Conservation (phyloP, 2,113 vertebrate genomes). For the Aphyosemion australe region DNA sequence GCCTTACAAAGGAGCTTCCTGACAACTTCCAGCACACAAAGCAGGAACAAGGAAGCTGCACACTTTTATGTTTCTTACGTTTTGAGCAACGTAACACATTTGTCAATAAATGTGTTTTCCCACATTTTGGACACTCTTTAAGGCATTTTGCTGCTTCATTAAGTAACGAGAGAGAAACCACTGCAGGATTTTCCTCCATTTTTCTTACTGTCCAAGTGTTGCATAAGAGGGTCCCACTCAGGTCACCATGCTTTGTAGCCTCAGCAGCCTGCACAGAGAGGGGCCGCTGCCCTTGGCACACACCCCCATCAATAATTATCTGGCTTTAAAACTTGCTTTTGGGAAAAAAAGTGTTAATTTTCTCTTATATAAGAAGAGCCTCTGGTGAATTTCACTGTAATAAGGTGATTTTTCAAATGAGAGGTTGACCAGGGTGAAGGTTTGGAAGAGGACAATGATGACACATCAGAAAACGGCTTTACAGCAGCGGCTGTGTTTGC, state of each 20-base stretch:
- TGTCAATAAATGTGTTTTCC: background rate
- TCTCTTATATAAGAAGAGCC: constrained; percentile 31
- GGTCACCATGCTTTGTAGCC: constrained; percentile 19
- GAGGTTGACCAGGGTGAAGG: constrained; percentile 51
- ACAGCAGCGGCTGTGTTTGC: constrained; percentile 32
- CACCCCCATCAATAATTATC: constrained; percentile 49
- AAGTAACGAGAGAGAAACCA: constrained; percentile 6
- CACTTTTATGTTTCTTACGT: too few species aligned
- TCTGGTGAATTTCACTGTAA: constrained; percentile 24
- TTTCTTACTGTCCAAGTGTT: background rate
- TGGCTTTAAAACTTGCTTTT: constrained; percentile 25
- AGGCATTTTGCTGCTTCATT: background rate
- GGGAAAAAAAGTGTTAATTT: constrained; percentile 22
- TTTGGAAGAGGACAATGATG: constrained; percentile 45
- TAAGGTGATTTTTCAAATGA: constrained; percentile 53
- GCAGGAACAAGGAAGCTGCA: too few species aligned
- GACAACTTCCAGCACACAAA: too few species aligned
- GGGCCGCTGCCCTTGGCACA: constrained; percentile 42
- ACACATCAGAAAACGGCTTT: constrained; percentile 42
- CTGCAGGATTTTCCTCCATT: constrained; percentile 1
- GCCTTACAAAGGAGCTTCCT: background rate
- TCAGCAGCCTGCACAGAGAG: constrained; percentile 21
- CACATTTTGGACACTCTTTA: background rate
- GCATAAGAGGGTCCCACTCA: background rate
- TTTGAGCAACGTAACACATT: background rate